A percentile compares a stretch with the other conserved stretches of the same genome.
Evolutionary conservation across 2,113 vertebrate species (phyloP).

Genomic region (Urocolius indicus): DNA sequence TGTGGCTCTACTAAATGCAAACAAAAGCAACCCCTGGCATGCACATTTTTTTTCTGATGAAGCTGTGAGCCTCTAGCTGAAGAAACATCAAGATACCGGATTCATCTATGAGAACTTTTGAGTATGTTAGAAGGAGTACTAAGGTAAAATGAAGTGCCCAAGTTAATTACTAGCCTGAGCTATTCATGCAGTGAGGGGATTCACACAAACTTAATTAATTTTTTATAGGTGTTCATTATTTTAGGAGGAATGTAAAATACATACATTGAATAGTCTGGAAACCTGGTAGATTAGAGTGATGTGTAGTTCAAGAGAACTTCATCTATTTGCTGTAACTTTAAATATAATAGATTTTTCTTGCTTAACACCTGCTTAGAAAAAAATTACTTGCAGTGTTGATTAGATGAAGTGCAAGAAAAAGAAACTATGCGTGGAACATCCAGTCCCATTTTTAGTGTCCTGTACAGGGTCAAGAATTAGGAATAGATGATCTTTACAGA

Average conservation of each 20-base stretch:
- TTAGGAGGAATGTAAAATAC: background rate
- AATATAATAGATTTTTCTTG: background rate
- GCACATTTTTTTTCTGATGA: background rate
- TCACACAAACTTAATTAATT: background rate
- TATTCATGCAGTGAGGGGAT: background rate
- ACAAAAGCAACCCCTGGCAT: background rate
- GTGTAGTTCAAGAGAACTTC: background rate
- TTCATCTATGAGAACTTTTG: background rate
- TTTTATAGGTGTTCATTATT: background rate
- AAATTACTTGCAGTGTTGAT: background rate
- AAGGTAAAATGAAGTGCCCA: background rate
- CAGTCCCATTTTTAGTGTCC: background rate
- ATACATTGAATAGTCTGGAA: background rate
- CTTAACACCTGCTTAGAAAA: background rate
- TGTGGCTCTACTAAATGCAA: background rate
- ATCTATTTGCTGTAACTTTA: background rate
- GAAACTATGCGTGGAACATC: background rate
- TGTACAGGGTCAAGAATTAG: background rate
- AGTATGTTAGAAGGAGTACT: background rate
- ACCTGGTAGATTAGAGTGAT: background rate
- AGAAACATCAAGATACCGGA: background rate
- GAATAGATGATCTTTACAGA: background rate
- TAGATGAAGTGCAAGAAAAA: background rate
- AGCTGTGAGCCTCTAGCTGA: background rate
- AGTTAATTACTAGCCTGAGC: background rate